Evolutionary conservation across 2,888 invertebrate species (phyloP).

Genomic region (Drosophila kambysellisi): DNA sequence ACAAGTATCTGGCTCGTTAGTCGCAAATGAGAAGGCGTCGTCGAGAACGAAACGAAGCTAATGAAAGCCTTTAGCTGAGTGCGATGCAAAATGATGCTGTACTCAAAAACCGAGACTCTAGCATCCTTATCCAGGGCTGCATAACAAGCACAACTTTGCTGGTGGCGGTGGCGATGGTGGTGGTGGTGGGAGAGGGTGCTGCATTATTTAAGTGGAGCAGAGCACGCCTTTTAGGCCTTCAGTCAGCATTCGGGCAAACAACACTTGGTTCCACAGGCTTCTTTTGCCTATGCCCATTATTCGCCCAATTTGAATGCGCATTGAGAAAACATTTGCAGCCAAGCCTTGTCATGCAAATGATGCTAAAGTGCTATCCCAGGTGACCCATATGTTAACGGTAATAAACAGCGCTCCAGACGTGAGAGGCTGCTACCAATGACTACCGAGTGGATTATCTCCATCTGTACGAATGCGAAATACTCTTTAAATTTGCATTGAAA

Average conservation of each 20-base stretch:
- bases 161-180: not conserved
- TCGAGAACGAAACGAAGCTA: constrained; percentile 63
- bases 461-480: constrained; percentile 10
- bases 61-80: constrained; percentile 53
- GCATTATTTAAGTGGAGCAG: constrained; percentile 60
- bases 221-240: constrained; percentile 52
- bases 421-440: not conserved
- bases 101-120: constrained; percentile 7
- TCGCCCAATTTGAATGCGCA: constrained; percentile 68
- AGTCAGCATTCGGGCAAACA: not conserved
- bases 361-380: constrained; percentile 68
- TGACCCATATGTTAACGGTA: constrained; percentile 73
- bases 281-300: constrained; percentile 44
- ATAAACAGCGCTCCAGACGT: constrained; percentile 60
- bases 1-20: constrained; percentile 61
- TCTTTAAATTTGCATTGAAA: not conserved
- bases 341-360: constrained; percentile 67
- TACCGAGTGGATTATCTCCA: not conserved
- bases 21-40: constrained; percentile 44
- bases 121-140: constrained; percentile 35
- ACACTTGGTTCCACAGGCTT: constrained; percentile 15
- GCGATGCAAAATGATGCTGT: constrained; percentile 56
- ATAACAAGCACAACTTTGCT: constrained; percentile 51
- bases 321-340: constrained; percentile 60
- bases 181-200: not conserved